These are phyloP conservation scores for Heloderma charlesbogerti DNA, from an alignment of 2,113 vertebrate genomes.

Conservation along the genomic window DNA sequence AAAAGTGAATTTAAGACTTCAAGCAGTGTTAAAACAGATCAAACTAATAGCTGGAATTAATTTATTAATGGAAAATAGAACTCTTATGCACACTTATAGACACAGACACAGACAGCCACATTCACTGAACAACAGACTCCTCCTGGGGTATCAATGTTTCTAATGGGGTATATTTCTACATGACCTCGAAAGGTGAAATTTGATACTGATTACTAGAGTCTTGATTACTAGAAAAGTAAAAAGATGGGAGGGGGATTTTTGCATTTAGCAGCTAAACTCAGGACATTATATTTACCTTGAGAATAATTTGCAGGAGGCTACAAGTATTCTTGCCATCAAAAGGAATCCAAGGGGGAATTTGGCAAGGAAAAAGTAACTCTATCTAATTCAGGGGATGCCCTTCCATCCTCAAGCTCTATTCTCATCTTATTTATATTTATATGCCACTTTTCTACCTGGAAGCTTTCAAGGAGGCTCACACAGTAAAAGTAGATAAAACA, in stretches of 20 bases:
- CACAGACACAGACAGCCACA: neutral
- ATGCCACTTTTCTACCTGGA: neutral
- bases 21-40: neutral
- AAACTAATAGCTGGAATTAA: conserved; percentile 29
- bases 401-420: neutral
- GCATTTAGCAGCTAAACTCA: neutral
- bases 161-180: neutral
- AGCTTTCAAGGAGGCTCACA: neutral
- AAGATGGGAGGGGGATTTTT: neutral
- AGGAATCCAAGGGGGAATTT: neutral
- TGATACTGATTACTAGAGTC: neutral
- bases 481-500: neutral
- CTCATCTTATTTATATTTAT: neutral
- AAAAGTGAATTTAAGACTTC: neutral
- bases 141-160: neutral
- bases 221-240: neutral
- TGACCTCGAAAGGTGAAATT: neutral
- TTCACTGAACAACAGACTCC: neutral
- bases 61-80: conserved; percentile 19
- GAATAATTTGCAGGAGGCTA: neutral
- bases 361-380: neutral
- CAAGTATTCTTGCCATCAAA: neutral
- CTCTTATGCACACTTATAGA: conserved; percentile 4
- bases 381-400: neutral
- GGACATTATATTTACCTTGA: neutral